Evolutionary conservation across 2,888 invertebrate genomes (phyloP), one percentile per base, ranked within the genome.

Genomic region (Athalia circularis): DNA sequence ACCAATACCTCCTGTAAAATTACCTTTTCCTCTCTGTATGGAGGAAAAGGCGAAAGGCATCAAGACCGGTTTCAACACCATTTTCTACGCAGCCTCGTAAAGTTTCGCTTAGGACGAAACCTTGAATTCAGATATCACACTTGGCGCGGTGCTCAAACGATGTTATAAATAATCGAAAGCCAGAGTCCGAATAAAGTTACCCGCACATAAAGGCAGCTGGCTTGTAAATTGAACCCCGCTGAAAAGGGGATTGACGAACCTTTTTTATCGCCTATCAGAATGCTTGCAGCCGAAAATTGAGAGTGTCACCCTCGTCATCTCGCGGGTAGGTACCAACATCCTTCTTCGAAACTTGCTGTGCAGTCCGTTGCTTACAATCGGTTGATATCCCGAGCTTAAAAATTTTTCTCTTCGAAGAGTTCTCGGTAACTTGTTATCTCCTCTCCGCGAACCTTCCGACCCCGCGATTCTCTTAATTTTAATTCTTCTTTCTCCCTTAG

Each of bases 51-150:
- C 8, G 29, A 43, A 67, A 9, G 50, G 67, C 50, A 67, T 67
- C 29, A 67, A 52, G 15, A 29, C 9, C 9, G 11, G 68, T 54
- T 52, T 68, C 68, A 48, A 65, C 11, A 47, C 65, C 65, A 65
- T 65, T 65, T 48, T 65, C 47, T 29, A 54, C 50, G 9, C 43
- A 15, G 15, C 29, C 8, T 54, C 68, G 52, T 68, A 68, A 68
- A 68, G 52, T 54, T 29, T 50, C 52, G 68, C 68, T 68, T 54
- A 68, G 68, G 68, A 43, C 52, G 52, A n/a, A n/a, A 48, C 68
- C 68, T 29, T 68, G 52, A 68, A 68, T 68, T 68, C 52, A 54
- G 47, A 68, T 43, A 68, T 15, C 29, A 29, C 54, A 52, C 54
- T 52, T 15, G 15, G 29, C 50, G 45, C 3, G 52, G 52, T 11